These are phyloP conservation scores for Leptinotarsa peninsularis DNA, from an alignment of 2,888 invertebrate species.

Conservation along the genomic window DNA sequence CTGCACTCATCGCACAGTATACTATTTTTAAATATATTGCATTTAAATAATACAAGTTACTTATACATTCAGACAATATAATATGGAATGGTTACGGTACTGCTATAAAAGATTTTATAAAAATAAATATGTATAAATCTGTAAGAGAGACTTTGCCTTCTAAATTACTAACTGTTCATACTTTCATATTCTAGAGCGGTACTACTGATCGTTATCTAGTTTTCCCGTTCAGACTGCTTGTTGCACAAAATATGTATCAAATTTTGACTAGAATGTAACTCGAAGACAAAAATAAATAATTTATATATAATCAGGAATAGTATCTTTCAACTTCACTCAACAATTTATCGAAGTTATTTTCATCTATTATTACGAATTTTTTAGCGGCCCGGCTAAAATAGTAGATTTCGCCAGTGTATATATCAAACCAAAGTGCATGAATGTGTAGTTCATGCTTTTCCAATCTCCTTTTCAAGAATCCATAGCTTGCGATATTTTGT, in stretches of 20 bases:
- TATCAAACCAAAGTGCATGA: slow-evolving; percentile 97
- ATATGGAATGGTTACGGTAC: neutral
- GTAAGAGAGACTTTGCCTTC: neutral
- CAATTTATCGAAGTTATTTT: slow-evolving; percentile 80
- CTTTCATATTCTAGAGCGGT: too few relatives aligned
- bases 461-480: slow-evolving; percentile 85
- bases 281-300: too few relatives aligned
- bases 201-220: too few relatives aligned
- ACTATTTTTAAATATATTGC: neutral
- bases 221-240: too few relatives aligned
- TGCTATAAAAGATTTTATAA: neutral
- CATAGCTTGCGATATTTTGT: slow-evolving; percentile 93
- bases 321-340: slow-evolving; percentile 82
- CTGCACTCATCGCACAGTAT: too few relatives aligned
- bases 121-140: neutral
- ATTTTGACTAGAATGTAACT: too few relatives aligned
- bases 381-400: slow-evolving; percentile 92
- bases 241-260: too few relatives aligned
- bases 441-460: slow-evolving; percentile 86
- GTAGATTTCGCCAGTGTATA: slow-evolving; percentile 95
- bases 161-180: neutral
- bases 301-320: slow-evolving; percentile 70
- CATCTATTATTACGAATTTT: slow-evolving; percentile 87
- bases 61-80: neutral
- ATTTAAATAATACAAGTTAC: neutral